These are phyloP conservation scores for Drosophila mimica DNA, from an alignment of 2,888 invertebrate genomes.

Conservation along the genomic window DNA sequence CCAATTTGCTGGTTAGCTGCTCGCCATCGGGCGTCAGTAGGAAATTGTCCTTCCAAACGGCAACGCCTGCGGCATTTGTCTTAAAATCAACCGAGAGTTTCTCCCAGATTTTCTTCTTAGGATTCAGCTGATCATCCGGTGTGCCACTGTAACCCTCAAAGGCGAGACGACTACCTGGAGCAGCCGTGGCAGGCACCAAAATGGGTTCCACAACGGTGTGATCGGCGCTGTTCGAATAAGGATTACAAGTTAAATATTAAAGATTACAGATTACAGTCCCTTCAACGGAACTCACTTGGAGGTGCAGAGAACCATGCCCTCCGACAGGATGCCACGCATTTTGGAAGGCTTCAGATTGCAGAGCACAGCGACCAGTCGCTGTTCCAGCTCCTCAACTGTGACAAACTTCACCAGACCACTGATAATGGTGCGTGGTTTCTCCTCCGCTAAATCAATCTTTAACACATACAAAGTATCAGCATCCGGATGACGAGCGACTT, in stretches of 20 bases:
- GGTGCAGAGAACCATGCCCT: constrained; percentile 97
- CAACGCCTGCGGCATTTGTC: constrained; percentile 89
- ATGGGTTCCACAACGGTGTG: constrained; percentile 94
- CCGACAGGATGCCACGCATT: constrained; percentile 96
- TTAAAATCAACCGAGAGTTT: constrained; percentile 93
- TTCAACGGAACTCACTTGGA: constrained; percentile 87
- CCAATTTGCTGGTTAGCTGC: constrained; percentile 90
- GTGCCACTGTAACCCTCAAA: constrained; percentile 93
- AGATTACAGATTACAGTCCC: too few relatives aligned
- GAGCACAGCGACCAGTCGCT: constrained; percentile 95
- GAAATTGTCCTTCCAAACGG: constrained; percentile 94
- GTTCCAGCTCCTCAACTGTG: constrained; percentile 94
- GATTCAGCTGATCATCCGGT: constrained; percentile 95
- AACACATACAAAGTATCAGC: constrained; percentile 97
- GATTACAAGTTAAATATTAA: background rate
- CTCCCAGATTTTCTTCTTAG: constrained; percentile 98
- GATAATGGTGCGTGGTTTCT: constrained; percentile 89
- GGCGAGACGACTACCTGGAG: constrained; percentile 93
- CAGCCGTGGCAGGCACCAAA: constrained; percentile 90
- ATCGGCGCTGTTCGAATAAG: constrained; percentile 86
- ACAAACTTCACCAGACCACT: constrained; percentile 97
- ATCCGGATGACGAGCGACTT: constrained; percentile 94
- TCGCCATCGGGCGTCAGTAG: constrained; percentile 91
- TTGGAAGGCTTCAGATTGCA: constrained; percentile 99
- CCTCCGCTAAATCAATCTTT: constrained; percentile 95